phyloP scores from a whole-genome alignment of 1,140 invertebrate species.

The Asobara japonica region DNA sequence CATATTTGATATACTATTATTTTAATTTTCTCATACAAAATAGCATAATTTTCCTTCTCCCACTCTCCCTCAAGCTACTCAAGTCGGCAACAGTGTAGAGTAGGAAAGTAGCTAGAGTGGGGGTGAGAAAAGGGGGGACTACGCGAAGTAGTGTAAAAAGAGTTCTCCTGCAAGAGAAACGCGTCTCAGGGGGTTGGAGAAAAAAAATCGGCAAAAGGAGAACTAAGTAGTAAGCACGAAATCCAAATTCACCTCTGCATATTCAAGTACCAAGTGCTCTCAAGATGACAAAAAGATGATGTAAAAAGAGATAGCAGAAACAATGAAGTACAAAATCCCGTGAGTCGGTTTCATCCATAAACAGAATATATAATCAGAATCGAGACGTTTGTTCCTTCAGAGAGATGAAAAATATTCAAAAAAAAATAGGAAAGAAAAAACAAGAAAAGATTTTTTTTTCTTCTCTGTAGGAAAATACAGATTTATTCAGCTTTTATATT shows the following conservation, averaged over 20 bases:
- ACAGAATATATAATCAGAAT: background rate
- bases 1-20: no score
- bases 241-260: slow-evolving; percentile 34
- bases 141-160: slow-evolving; percentile 14
- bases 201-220: slow-evolving; percentile 12
- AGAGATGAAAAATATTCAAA: no score
- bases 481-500: no score
- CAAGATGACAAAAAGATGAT: background rate
- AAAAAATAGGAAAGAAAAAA: no score
- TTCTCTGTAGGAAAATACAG: no score
- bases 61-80: no score
- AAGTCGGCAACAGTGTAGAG: no score
- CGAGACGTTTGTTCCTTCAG: background rate
- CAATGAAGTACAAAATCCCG: slow-evolving; percentile 15
- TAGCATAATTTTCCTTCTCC: no score
- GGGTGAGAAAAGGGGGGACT: background rate
- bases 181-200: slow-evolving; percentile 1
- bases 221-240: slow-evolving; percentile 5
- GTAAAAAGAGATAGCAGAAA: slow-evolving; percentile 15
- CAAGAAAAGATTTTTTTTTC: no score
- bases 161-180: background rate
- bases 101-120: slow-evolving; percentile 17
- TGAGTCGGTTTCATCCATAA: background rate
- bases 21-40: no score
- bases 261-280: slow-evolving; percentile 23